A percentile compares a stretch with the other conserved stretches of the same genome.
phyloP scores from a whole-genome alignment of 2,888 invertebrate genomes.

The Melanargia galathea region DNA sequence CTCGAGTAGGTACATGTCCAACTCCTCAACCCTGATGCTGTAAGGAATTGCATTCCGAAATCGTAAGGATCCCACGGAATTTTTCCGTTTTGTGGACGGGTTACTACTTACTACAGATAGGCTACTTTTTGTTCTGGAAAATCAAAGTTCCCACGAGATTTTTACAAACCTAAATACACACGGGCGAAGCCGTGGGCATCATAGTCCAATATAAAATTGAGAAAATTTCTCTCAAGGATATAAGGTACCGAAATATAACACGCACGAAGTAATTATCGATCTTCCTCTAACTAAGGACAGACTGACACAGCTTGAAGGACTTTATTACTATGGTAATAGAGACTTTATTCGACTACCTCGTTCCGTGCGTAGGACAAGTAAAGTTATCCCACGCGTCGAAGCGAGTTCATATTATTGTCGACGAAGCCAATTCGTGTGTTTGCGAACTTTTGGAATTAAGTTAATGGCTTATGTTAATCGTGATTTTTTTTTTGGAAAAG shows the following conservation, averaged over 20 bases:
- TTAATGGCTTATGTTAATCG: neutral
- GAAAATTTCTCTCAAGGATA: conserved; percentile 6
- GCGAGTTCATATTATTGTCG: neutral
- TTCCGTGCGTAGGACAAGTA: conserved; percentile 1
- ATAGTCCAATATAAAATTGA: conserved; percentile 6
- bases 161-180: no score
- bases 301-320: neutral
- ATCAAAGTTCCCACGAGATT: no score
- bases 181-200: no score
- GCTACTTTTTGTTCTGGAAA: no score
- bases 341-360: neutral
- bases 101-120: no score
- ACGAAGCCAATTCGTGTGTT: neutral
- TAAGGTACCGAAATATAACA: conserved; percentile 5
- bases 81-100: no score
- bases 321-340: neutral
- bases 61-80: no score
- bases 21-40: no score
- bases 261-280: conserved; percentile 10
- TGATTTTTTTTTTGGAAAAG: neutral
- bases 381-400: neutral
- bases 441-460: neutral
- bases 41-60: no score
- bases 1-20: no score
- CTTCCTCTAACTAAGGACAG: neutral